Base-by-base conservation (phyloP, 2,797 vertebrate genomes). In the Kryptopterus vitreolus region DNA sequence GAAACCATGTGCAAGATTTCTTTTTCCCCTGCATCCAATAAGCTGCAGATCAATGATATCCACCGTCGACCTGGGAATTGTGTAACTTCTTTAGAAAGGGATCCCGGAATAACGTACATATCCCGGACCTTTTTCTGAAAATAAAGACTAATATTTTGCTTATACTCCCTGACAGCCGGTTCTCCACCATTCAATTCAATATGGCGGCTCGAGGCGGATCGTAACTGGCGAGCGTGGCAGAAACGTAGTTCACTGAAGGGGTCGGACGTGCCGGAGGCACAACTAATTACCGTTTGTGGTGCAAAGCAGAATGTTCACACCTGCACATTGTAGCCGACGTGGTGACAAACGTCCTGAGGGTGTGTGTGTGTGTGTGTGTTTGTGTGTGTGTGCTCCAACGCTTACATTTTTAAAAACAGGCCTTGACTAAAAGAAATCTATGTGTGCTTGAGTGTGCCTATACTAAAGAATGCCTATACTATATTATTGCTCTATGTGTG, bases 261-360 rank as follows among this genome's bases (percentile, higher is more conserved):
- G 70, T 83, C 35, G 66, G 70, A 84, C 72, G 78, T 83, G 81
- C 81, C 79, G 74, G 82, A 81, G 71, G 38, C 79, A 83, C 16
- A 74, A 70, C 82, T 88, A 87, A 90, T 90, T 88, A 87, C 77
- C 76, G 71, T 78, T 84, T 48, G 74, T 84, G 82, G 78, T 84
- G 69, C 65, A 85, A 71, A 78, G 72, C 73, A 80, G 31, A 82
- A 76, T 59, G 65, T 81, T 85, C 57, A 76, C 50, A 83, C 81
- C 78, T 82, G 66, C n/a, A 74, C 76, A 65, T 81, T 81, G 65
- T 80, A 79, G 82, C 80, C 81, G 82, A 79, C 84, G 80, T 53
- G 53, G 69, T 77, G 83, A 83, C 79, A 86, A 82, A 79, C 52
- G 50, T 63, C 81, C 75, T 52, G 29, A 61, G 58, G 55, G 24